phyloP scores from a whole-genome alignment of 2,797 vertebrate species.

The Oreortyx pictus region DNA sequence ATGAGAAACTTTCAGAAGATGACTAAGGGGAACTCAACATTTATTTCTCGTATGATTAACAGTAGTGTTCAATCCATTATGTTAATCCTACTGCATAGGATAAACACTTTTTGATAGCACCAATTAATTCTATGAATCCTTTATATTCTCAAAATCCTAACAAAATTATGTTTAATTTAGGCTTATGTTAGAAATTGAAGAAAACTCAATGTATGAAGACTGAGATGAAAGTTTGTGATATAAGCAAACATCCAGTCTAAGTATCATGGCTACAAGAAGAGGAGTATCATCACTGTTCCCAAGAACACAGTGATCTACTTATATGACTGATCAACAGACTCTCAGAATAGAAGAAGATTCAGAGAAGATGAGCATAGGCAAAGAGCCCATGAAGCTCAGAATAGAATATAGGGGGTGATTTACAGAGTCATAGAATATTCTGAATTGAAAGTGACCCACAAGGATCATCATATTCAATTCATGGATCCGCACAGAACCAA shows the following conservation, averaged over 20 bases:
- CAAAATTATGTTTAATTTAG: not conserved
- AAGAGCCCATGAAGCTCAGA: rapidly evolving
- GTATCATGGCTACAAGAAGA: not conserved
- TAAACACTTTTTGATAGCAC: not conserved
- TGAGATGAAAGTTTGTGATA: not conserved
- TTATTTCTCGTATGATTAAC: not conserved
- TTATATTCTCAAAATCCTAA: not conserved
- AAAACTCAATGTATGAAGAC: not conserved
- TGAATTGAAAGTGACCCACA: too few relatives aligned
- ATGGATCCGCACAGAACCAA: not conserved
- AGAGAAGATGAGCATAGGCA: not conserved
- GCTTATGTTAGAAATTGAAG: not conserved
- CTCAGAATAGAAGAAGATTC: not conserved
- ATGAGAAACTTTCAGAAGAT: not conserved
- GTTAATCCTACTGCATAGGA: not conserved
- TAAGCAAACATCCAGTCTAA: not conserved
- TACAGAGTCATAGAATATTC: too few relatives aligned
- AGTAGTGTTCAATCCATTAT: not conserved
- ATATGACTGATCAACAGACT: not conserved
- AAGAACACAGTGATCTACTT: not conserved
- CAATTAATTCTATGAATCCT: not conserved
- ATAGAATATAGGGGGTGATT: not conserved
- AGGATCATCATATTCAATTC: not conserved
- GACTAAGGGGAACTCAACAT: not conserved
- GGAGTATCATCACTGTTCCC: not conserved